Conservation (phyloP, 2,888 invertebrate genomes). For the Ernsta delagoae region DNA sequence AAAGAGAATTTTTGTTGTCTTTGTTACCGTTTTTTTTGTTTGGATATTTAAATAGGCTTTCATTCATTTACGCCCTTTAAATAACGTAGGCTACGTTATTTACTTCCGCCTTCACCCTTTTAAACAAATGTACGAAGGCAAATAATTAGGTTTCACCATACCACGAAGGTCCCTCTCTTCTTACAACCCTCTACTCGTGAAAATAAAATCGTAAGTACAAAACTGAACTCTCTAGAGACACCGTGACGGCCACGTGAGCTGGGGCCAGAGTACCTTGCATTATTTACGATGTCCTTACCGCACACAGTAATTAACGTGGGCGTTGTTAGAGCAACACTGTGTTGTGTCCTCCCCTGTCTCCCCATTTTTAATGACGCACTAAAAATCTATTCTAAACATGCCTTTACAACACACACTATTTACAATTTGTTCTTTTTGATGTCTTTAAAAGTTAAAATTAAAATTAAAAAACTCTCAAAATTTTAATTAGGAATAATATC, state of each 20-base stretch:
- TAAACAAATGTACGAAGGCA: conserved; percentile 27
- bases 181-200: conserved; percentile 11
- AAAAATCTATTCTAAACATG: conserved; percentile 9
- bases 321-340: conserved; percentile 22
- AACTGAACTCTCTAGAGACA: conserved; percentile 1
- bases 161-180: background rate
- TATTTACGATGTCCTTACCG: conserved; percentile 47
- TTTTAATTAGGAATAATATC: background rate
- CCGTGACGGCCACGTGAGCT: conserved; percentile 5
- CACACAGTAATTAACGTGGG: conserved; percentile 45
- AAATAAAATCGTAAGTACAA: conserved; percentile 17
- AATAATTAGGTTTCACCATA: background rate
- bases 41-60: no score
- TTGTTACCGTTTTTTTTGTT: no score
- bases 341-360: background rate
- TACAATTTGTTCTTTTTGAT: background rate
- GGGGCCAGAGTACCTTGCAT: conserved; percentile 43
- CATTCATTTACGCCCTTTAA: no score
- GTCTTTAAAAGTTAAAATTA: background rate
- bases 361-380: conserved; percentile 18
- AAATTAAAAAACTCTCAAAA: background rate
- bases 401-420: background rate
- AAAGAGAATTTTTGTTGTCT: no score
- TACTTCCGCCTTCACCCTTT: conserved; percentile 1
- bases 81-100: background rate